phyloP scores from a whole-genome alignment of 1,140 invertebrate species.

The Dryas iulia region DNA sequence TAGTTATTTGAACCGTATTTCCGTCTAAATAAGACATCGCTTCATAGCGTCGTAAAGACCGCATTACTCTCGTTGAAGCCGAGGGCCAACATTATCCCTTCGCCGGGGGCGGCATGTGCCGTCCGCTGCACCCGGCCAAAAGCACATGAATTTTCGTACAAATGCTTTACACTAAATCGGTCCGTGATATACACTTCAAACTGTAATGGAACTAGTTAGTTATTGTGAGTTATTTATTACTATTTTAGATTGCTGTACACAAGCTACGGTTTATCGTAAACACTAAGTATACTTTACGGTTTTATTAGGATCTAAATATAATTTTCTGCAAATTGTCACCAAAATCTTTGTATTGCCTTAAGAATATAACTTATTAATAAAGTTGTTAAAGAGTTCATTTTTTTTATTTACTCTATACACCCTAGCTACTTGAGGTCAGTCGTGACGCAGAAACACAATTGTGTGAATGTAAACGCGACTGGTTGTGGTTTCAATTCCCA shows the following conservation, averaged over 20 bases:
- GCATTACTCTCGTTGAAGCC: conserved; percentile 69
- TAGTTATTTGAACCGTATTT: conserved; percentile 68
- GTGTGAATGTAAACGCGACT: no score
- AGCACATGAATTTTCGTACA: conserved; percentile 34
- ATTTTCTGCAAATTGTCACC: no score
- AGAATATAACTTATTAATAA: no score
- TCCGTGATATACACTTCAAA: conserved; percentile 11
- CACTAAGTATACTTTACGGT: no score
- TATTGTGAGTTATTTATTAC: conserved; percentile 2
- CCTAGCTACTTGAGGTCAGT: no score
- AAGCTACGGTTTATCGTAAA: not conserved
- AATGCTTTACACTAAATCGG: conserved; percentile 12
- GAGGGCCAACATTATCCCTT: conserved; percentile 47
- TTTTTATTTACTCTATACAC: no score
- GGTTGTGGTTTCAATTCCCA: no score
- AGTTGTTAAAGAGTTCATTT: no score
- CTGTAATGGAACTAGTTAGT: conserved; percentile 4
- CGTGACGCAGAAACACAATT: no score
- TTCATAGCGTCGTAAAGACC: conserved; percentile 59
- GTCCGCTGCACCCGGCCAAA: conserved; percentile 25
- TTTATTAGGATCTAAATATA: no score
- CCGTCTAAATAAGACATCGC: conserved; percentile 73
- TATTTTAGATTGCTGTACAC: not conserved
- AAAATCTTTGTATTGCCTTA: no score
- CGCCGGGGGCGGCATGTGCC: conserved; percentile 20